Conservation (phyloP, 2,113 vertebrate species). For the Siniperca knerii region DNA sequence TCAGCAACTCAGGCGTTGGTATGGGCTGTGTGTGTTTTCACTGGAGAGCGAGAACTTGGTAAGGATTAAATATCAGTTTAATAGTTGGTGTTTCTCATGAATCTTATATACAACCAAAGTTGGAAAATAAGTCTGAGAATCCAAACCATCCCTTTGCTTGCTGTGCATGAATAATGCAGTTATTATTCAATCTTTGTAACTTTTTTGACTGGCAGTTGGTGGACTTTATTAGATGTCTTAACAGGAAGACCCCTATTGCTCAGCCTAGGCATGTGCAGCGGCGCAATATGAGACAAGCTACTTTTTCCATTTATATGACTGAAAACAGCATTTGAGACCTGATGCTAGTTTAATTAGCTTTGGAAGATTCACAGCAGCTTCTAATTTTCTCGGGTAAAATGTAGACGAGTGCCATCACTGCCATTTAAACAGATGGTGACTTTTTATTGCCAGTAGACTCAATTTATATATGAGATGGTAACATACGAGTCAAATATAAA, state of each 20-base stretch:
- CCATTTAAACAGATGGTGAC: constrained; percentile 11
- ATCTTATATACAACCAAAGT: constrained; percentile 14
- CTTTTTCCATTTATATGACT: constrained; percentile 15
- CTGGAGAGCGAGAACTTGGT: neutral
- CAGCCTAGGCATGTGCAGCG: neutral
- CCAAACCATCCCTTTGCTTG: constrained; percentile 75
- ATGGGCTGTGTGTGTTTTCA: neutral
- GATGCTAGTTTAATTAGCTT: neutral
- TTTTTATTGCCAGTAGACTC: constrained; percentile 39
- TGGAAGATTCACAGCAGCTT: constrained; percentile 19
- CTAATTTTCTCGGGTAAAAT: constrained; percentile 44
- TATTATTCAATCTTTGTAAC: constrained; percentile 16
- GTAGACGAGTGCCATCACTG: constrained; percentile 22
- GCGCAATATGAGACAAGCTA: constrained; percentile 17
- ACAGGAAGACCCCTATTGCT: constrained; percentile 27
- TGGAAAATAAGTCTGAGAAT: constrained; percentile 75
- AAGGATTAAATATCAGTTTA: constrained; percentile 33
- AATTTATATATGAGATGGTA: constrained; percentile 22
- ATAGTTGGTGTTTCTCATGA: constrained; percentile 18
- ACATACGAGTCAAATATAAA: constrained; percentile 29
- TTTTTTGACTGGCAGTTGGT: constrained; percentile 35
- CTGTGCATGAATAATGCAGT: constrained; percentile 30
- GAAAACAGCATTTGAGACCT: constrained; percentile 23
- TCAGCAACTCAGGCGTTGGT: constrained; percentile 2
- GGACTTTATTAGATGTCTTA: constrained; percentile 44